A percentile compares a stretch with the other conserved stretches of the same genome.
These are phyloP conservation scores for Rugalucina vietnamica DNA, from an alignment of 2,888 invertebrate genomes.

Conservation along the genomic window DNA sequence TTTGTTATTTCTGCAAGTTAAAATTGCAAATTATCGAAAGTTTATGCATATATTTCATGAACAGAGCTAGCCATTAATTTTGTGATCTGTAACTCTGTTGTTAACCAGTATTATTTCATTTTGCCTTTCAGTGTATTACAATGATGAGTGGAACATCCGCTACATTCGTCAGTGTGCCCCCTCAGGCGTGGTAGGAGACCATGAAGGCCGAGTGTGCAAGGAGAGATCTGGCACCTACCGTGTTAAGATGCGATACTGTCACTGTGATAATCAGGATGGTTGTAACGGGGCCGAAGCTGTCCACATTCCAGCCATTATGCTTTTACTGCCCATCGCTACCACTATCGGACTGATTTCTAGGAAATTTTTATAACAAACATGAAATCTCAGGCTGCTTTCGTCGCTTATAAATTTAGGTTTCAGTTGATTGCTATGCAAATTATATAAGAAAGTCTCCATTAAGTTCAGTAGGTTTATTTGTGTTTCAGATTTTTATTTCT, in stretches of 20 bases:
- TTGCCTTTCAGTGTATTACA: slow-evolving; percentile 79
- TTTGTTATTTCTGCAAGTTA: too few relatives aligned
- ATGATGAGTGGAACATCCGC: slow-evolving; percentile 82
- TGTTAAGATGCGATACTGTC: slow-evolving; percentile 83
- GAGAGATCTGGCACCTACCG: slow-evolving; percentile 82
- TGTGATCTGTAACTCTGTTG: too few relatives aligned
- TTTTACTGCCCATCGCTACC: slow-evolving; percentile 48
- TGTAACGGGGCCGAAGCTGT: slow-evolving; percentile 76
- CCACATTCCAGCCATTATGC: slow-evolving; percentile 44
- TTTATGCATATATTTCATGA: too few relatives aligned
- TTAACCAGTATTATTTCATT: neutral
- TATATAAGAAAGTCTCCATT: too few relatives aligned
- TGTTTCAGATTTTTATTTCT: too few relatives aligned
- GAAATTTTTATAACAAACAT: neutral
- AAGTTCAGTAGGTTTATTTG: too few relatives aligned
- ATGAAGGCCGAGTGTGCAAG: slow-evolving; percentile 82
- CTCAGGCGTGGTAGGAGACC: slow-evolving; percentile 81
- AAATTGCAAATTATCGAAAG: too few relatives aligned
- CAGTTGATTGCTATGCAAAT: slow-evolving; percentile 4
- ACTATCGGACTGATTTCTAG: neutral
- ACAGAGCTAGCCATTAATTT: too few relatives aligned
- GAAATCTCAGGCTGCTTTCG: neutral
- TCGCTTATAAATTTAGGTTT: neutral
- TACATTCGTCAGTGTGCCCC: slow-evolving; percentile 83
- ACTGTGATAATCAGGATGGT: slow-evolving; percentile 84